Evolutionary conservation across 2,113 vertebrate species (phyloP).

Genomic region (Isurus oxyrinchus): DNA sequence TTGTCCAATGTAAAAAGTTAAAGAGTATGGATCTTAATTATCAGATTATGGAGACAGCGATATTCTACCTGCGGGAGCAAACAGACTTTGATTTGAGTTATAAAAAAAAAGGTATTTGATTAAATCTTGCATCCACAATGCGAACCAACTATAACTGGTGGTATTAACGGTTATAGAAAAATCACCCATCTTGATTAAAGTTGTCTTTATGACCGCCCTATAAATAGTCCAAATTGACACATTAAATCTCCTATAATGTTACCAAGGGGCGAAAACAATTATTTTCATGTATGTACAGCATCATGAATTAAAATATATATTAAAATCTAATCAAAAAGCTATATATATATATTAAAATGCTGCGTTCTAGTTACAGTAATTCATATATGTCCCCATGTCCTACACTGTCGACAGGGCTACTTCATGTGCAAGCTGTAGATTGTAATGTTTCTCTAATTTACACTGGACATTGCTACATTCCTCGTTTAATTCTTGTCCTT

Average conservation of each 20-base stretch:
- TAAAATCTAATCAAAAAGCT: not conserved
- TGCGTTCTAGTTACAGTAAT: not conserved
- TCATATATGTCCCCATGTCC: not conserved
- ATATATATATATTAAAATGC: not conserved
- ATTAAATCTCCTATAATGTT: not conserved
- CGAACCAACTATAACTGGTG: not conserved
- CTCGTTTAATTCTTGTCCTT: not conserved
- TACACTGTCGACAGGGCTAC: not conserved
- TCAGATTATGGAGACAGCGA: not conserved
- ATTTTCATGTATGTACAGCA: not conserved
- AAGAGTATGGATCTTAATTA: not conserved
- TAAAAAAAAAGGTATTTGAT: not conserved
- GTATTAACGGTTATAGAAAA: not conserved
- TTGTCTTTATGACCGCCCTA: not conserved
- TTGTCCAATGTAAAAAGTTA: not conserved
- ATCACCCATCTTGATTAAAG: not conserved
- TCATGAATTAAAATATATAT: not conserved
- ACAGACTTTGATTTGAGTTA: not conserved
- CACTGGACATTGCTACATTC: not conserved
- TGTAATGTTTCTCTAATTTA: not conserved
- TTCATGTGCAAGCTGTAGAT: too few species aligned
- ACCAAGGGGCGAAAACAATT: not conserved
- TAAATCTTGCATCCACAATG: not conserved
- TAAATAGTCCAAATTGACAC: not conserved
- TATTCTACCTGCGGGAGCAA: not conserved